Percentiles rank a stretch among this genome's conserved stretches.
Conservation (phyloP, 2,113 vertebrate genomes). For the Lutjanus erythropterus region DNA sequence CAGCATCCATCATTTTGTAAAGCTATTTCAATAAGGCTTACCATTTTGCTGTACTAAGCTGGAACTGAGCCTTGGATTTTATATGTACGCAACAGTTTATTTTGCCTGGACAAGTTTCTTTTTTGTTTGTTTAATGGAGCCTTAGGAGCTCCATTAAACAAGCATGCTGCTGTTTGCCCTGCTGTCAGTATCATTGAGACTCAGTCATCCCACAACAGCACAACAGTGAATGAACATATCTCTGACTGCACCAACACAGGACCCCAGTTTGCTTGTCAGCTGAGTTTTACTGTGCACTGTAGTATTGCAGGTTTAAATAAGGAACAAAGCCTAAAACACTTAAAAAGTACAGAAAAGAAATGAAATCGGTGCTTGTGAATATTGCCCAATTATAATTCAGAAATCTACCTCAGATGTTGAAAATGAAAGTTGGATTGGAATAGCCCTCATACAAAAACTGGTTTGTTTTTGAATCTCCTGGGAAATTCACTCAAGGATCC, state of each 20-base stretch:
- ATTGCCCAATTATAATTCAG: neutral
- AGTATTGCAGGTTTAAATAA: neutral
- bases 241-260: neutral
- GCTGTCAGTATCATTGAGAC: neutral
- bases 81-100: neutral
- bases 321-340: neutral
- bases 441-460: neutral
- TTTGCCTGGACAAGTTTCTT: neutral
- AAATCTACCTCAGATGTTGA: neutral
- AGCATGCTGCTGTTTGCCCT: neutral
- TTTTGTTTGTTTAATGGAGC: neutral
- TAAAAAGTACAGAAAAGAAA: neutral
- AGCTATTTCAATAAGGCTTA: neutral
- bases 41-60: neutral
- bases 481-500: constrained; percentile 20
- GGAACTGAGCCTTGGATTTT: neutral
- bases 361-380: neutral
- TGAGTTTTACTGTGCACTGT: neutral
- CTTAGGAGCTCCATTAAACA: neutral
- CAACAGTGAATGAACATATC: neutral
- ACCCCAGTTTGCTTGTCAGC: neutral
- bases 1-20: neutral
- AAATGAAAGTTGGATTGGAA: neutral
- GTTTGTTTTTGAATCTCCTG: neutral
- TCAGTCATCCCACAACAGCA: neutral